These are phyloP conservation scores for Tribolium castaneum DNA, from an alignment of 1,140 invertebrate genomes.

Conservation along the genomic window DNA sequence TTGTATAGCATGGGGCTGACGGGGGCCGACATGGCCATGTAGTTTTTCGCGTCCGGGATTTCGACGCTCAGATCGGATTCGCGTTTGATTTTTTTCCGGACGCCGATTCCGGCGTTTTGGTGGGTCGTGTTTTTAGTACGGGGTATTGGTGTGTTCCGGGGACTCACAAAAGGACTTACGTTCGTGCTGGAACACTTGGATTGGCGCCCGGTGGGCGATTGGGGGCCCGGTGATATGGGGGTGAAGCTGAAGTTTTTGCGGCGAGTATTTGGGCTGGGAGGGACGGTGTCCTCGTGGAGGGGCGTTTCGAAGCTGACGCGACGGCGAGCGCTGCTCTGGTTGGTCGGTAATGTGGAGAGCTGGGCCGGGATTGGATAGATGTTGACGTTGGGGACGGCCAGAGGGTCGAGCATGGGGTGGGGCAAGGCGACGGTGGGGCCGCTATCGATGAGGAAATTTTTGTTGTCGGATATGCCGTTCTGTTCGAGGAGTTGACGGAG, in stretches of 20 bases:
- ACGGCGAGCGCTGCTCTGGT: conserved; percentile 61
- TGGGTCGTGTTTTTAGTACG: conserved; percentile 62
- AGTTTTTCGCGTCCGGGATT: conserved; percentile 53
- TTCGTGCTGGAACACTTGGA: conserved; percentile 69
- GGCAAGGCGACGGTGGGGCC: background rate
- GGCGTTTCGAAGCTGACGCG: conserved; percentile 73
- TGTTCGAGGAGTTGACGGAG: conserved; percentile 77
- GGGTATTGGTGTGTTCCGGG: conserved; percentile 79
- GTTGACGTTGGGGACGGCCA: conserved; percentile 13
- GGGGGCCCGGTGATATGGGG: conserved; percentile 72
- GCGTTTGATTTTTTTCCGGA: conserved; percentile 51
- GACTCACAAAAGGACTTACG: conserved; percentile 87
- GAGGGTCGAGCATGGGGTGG: background rate
- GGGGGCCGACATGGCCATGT: conserved; percentile 70
- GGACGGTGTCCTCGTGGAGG: conserved; percentile 61
- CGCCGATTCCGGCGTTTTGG: conserved; percentile 47
- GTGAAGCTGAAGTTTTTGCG: conserved; percentile 84
- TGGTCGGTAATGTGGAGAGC: background rate
- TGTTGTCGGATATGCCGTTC: conserved; percentile 55
- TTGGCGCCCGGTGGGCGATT: conserved; percentile 69
- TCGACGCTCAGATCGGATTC: conserved; percentile 57
- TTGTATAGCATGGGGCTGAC: conserved; percentile 67
- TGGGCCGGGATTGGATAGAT: conserved; percentile 7
- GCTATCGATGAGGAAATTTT: conserved; percentile 19
- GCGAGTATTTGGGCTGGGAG: conserved; percentile 70